Evolutionary conservation across 1,140 invertebrate species (phyloP).

Genomic region (Chironomus tepperi): DNA sequence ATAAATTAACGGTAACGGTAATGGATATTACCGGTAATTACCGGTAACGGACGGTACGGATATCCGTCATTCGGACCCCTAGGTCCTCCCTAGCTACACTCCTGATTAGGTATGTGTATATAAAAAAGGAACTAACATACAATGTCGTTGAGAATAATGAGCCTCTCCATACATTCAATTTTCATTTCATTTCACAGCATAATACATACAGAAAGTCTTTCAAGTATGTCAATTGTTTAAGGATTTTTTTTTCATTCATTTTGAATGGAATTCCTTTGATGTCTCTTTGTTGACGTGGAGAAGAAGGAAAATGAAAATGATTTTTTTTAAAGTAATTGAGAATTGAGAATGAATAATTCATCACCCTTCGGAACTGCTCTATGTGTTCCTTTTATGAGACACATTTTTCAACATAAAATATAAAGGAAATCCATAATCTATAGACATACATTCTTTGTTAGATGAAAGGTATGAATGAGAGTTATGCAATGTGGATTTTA

Average conservation of each 20-base stretch:
- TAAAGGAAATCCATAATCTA: background rate
- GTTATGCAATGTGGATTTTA: background rate
- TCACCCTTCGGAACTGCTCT: background rate
- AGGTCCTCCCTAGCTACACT: no score
- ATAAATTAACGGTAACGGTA: no score
- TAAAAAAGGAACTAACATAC: background rate
- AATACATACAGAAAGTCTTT: background rate
- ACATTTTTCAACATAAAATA: background rate
- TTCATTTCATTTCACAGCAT: background rate
- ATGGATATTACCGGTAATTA: no score
- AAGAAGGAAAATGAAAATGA: no score
- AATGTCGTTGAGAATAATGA: slow-evolving; percentile 10
- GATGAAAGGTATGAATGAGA: background rate
- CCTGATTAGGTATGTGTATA: no score
- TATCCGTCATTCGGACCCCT: no score
- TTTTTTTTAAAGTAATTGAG: background rate
- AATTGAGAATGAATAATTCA: slow-evolving; percentile 14
- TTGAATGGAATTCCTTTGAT: slow-evolving; percentile 10
- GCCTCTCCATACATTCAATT: background rate
- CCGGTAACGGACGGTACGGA: no score
- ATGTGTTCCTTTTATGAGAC: background rate
- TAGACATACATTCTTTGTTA: background rate
- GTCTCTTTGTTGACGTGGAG: background rate
- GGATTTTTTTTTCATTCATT: background rate
- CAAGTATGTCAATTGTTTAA: slow-evolving; percentile 13